Evolutionary conservation across 1,140 invertebrate species (phyloP).

Genomic region (Aphelenchoides besseyi): DNA sequence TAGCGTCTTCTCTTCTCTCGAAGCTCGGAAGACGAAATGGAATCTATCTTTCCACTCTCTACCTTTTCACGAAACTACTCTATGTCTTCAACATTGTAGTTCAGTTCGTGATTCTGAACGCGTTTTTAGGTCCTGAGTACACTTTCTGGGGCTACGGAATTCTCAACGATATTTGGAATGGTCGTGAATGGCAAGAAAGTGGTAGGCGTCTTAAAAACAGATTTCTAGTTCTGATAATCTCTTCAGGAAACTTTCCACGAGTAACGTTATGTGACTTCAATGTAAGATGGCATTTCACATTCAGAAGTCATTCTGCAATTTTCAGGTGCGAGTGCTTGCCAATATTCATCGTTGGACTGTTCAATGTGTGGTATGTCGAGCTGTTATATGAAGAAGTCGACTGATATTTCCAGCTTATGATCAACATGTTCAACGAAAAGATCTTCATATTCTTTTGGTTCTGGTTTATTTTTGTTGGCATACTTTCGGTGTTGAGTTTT

Average conservation of each 20-base stretch:
- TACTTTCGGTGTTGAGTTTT: slow-evolving; percentile 54
- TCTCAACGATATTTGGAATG: slow-evolving; percentile 63
- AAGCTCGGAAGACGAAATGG: slow-evolving; percentile 64
- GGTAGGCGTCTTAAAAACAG: slow-evolving; percentile 62
- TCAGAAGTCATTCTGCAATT: too few relatives aligned
- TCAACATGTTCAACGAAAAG: slow-evolving; percentile 82
- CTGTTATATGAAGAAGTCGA: slow-evolving; percentile 22
- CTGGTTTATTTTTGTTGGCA: slow-evolving; percentile 61
- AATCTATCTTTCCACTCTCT: slow-evolving; percentile 65
- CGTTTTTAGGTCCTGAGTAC: slow-evolving; percentile 66
- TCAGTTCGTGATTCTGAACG: slow-evolving; percentile 66
- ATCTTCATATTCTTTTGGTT: slow-evolving; percentile 61
- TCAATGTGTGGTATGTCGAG: slow-evolving; percentile 65
- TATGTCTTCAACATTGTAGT: slow-evolving; percentile 66
- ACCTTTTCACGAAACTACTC: slow-evolving; percentile 66
- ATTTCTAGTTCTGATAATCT: neutral
- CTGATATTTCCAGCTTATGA: slow-evolving; percentile 63
- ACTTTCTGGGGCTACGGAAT: slow-evolving; percentile 66
- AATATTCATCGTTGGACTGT: slow-evolving; percentile 63
- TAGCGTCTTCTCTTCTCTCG: slow-evolving; percentile 34
- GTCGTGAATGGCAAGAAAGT: slow-evolving; percentile 63
- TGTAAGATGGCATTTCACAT: too few relatives aligned
- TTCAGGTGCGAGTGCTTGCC: slow-evolving; percentile 57
- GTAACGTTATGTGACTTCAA: slow-evolving; percentile 67
- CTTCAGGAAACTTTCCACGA: slow-evolving; percentile 53